Evolutionary conservation across 2,888 invertebrate species (phyloP).

Genomic region (Eurytoma californica): DNA sequence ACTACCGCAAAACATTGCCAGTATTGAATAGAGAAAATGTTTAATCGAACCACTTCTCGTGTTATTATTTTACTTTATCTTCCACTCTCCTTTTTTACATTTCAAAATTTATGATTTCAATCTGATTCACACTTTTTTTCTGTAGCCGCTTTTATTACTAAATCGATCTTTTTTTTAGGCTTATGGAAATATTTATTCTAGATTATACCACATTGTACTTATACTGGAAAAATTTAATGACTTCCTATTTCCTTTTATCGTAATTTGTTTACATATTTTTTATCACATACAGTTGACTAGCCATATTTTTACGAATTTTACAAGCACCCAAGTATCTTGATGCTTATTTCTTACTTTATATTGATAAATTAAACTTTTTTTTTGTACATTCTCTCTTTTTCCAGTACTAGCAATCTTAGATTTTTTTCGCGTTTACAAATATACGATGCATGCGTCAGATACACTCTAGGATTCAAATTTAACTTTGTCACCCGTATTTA

Average conservation of each 20-base stretch:
- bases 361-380: conserved; percentile 47
- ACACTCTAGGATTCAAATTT: conserved; percentile 73
- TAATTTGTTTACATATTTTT: not conserved
- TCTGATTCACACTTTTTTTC: conserved; percentile 24
- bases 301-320: conserved; percentile 23
- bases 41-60: conserved; percentile 7
- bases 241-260: conserved; percentile 7
- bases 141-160: conserved; percentile 47
- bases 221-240: conserved; percentile 40
- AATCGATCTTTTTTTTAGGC: conserved; percentile 23
- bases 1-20: conserved; percentile 39
- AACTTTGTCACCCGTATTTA: conserved; percentile 62
- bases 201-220: conserved; percentile 33
- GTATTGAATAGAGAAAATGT: conserved; percentile 53
- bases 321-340: conserved; percentile 30
- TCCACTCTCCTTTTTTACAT: conserved; percentile 7
- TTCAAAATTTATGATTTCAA: conserved; percentile 31
- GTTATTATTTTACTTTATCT: conserved; percentile 15
- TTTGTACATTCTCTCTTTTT: conserved; percentile 51
- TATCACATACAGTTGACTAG: not conserved
- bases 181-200: conserved; percentile 41
- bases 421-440: conserved; percentile 52
- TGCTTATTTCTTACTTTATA: conserved; percentile 54
- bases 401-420: conserved; percentile 58
- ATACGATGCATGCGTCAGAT: conserved; percentile 69